A percentile compares a stretch with the other conserved stretches of the same genome.
Evolutionary conservation across 1,140 invertebrate species (phyloP).

Genomic region (Drosophila littoralis): DNA sequence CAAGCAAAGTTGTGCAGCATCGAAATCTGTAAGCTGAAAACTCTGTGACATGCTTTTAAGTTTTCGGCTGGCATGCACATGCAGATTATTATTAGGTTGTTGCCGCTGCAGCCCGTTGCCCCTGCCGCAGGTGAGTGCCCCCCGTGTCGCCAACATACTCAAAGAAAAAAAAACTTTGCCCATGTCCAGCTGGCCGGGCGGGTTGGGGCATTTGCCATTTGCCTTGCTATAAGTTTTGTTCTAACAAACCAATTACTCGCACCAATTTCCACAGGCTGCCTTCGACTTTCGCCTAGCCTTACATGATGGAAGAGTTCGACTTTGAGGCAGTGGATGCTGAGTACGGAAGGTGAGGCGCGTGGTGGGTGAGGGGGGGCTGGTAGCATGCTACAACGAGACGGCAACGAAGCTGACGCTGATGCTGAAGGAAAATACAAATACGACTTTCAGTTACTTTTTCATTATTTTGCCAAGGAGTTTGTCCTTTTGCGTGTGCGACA

Average conservation of each 20-base stretch:
- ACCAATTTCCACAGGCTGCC: slow-evolving; percentile 77
- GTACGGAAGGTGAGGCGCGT: not conserved
- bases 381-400: slow-evolving; percentile 4
- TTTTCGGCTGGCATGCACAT: slow-evolving; percentile 65
- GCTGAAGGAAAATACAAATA: slow-evolving; percentile 77
- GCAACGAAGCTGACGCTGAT: slow-evolving; percentile 26
- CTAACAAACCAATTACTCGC: slow-evolving; percentile 82
- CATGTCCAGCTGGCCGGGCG: slow-evolving; percentile 59
- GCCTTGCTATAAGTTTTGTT: slow-evolving; percentile 75
- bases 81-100: slow-evolving; percentile 82
- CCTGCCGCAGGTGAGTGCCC: not conserved
- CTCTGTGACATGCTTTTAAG: slow-evolving; percentile 82
- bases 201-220: slow-evolving; percentile 32
- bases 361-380: no score
- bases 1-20: slow-evolving; percentile 68
- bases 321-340: slow-evolving; percentile 43
- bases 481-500: slow-evolving; percentile 69
- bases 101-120: slow-evolving; percentile 18
- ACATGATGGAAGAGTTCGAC: slow-evolving; percentile 79
- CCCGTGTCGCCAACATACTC: not conserved
- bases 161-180: slow-evolving; percentile 52
- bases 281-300: slow-evolving; percentile 54
- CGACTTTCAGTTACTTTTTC: slow-evolving; percentile 82
- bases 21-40: slow-evolving; percentile 79
- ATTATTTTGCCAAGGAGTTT: slow-evolving; percentile 81